phyloP scores from a whole-genome alignment of 2,888 invertebrate genomes.

The Lasius fuliginosus region DNA sequence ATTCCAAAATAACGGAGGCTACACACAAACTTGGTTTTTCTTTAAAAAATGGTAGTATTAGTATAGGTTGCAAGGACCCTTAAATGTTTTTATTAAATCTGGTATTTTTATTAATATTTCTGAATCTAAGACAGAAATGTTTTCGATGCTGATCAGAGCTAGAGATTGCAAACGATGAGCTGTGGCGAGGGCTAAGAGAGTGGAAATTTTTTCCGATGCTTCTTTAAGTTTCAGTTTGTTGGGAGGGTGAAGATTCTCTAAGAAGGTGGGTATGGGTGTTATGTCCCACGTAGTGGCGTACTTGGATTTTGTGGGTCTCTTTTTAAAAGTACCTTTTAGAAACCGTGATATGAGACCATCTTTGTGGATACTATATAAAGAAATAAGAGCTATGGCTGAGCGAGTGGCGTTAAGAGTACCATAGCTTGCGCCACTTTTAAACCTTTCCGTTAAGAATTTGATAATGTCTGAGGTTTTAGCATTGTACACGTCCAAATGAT shows the following conservation, averaged over 20 bases:
- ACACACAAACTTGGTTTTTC: constrained; percentile 45
- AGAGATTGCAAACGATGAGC: constrained; percentile 66
- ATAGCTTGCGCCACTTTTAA: constrained; percentile 19
- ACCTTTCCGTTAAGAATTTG: constrained; percentile 23
- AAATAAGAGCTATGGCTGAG: constrained; percentile 1
- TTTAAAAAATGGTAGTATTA: constrained; percentile 48
- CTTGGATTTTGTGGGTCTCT: not conserved
- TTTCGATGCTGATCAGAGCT: constrained; percentile 10
- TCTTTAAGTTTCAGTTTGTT: constrained; percentile 22
- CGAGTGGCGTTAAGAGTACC: not conserved
- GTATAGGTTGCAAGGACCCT: constrained; percentile 36
- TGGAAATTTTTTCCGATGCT: constrained; percentile 56
- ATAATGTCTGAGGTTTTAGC: constrained; percentile 1
- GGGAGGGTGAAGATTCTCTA: no score
- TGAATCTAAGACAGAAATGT: not conserved
- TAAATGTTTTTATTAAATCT: constrained; percentile 55
- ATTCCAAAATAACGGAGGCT: constrained; percentile 49
- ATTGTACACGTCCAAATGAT: no score
- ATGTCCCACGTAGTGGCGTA: constrained; percentile 19
- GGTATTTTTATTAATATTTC: constrained; percentile 48
- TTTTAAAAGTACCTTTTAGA: constrained; percentile 18
- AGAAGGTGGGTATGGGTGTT: no score
- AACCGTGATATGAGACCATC: constrained; percentile 18
- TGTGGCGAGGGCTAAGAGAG: constrained; percentile 58
- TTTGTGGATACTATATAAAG: not conserved